Conservation (phyloP, 2,797 vertebrate genomes). For the Anolis apletophallus region DNA sequence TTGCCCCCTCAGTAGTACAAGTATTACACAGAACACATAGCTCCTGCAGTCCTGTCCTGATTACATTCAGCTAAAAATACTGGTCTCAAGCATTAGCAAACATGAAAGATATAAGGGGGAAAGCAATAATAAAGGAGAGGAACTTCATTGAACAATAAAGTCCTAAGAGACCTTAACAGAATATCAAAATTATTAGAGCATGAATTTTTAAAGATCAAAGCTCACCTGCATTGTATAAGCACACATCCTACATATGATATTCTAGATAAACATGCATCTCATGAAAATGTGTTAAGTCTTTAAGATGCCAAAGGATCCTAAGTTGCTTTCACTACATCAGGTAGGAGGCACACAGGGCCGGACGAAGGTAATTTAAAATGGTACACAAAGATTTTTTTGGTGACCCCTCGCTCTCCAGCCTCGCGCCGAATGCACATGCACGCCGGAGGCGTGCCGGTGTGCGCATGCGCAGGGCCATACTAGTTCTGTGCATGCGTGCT, state of each 20-base stretch:
- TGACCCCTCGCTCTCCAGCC: too few relatives aligned
- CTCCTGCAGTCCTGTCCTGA: neutral
- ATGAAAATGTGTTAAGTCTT: neutral
- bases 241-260: too few relatives aligned
- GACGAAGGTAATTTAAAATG: too few relatives aligned
- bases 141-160: neutral
- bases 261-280: too few relatives aligned
- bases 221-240: neutral
- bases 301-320: neutral
- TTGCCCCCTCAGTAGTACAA: neutral
- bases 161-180: neutral
- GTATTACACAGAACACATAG: neutral
- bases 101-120: neutral
- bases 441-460: too few relatives aligned
- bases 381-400: too few relatives aligned
- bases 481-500: too few relatives aligned
- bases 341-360: neutral
- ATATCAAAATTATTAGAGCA: neutral
- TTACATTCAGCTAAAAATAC: neutral
- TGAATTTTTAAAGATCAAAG: neutral
- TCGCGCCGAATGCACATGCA: too few relatives aligned
- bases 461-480: too few relatives aligned
- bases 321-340: neutral
- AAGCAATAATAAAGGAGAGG: neutral
- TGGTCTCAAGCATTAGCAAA: neutral